Evolutionary conservation across 2,888 invertebrate species (phyloP).

Genomic region (Xylophagus ater): DNA sequence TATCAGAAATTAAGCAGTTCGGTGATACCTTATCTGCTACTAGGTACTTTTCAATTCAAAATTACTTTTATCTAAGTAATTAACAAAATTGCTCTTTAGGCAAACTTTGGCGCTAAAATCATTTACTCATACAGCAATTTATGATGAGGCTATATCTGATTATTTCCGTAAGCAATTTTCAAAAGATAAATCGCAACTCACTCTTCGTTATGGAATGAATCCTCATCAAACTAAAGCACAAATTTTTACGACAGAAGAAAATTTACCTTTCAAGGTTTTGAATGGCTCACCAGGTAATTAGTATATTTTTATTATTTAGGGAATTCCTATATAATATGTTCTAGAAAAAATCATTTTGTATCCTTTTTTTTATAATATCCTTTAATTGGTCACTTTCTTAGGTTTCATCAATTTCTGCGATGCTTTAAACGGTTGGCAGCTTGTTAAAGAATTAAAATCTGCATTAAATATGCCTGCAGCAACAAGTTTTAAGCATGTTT

Average conservation of each 20-base stretch:
- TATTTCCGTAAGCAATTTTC: constrained; percentile 90
- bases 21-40: constrained; percentile 60
- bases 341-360: background rate
- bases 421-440: constrained; percentile 94
- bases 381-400: no score
- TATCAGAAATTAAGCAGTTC: constrained; percentile 56
- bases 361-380: background rate
- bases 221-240: constrained; percentile 97
- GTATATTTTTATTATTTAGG: background rate
- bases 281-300: constrained; percentile 77
- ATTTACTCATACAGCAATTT: constrained; percentile 91
- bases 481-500: constrained; percentile 96
- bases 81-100: constrained; percentile 40
- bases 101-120: constrained; percentile 80
- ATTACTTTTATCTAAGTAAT: constrained; percentile 42
- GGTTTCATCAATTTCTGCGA: constrained; percentile 94
- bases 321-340: background rate
- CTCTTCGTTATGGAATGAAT: constrained; percentile 91
- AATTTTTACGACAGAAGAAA: constrained; percentile 65
- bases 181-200: constrained; percentile 62
- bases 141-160: constrained; percentile 88
- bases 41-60: constrained; percentile 16
- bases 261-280: constrained; percentile 74
- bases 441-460: constrained; percentile 76
- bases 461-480: constrained; percentile 81